Evolutionary conservation across 1,140 invertebrate genomes (phyloP).

Genomic region (Pomacea maculata): DNA sequence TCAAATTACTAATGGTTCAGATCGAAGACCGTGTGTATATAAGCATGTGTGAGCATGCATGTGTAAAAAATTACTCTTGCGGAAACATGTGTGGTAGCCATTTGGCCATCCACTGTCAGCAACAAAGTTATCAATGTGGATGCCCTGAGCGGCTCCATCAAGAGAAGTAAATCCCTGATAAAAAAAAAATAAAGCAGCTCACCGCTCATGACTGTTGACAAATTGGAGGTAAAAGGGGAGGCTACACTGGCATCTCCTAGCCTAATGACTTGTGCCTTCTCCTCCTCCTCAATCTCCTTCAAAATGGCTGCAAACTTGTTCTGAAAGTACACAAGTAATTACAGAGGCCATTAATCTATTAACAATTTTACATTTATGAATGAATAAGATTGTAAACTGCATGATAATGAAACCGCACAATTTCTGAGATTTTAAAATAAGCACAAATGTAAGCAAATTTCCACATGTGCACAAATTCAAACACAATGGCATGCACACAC

Average conservation of each 20-base stretch:
- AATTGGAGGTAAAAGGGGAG: slow-evolving; percentile 97
- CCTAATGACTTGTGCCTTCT: slow-evolving; percentile 87
- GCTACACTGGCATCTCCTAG: slow-evolving; percentile 99
- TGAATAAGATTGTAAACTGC: neutral
- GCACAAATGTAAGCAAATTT: neutral
- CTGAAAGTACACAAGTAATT: slow-evolving; percentile 40
- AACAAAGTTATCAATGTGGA: too few species aligned
- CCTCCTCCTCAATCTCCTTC: slow-evolving; percentile 92
- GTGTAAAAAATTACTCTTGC: too few species aligned
- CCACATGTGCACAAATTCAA: neutral
- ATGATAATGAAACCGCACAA: neutral
- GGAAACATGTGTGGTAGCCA: too few species aligned
- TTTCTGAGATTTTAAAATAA: neutral
- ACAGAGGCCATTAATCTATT: neutral
- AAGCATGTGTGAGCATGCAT: too few species aligned
- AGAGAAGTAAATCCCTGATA: neutral
- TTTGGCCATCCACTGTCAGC: too few species aligned
- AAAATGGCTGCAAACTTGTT: slow-evolving; percentile 79
- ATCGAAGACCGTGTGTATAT: too few species aligned
- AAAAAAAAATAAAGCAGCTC: slow-evolving; percentile 26
- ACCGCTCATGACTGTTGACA: slow-evolving; percentile 97
- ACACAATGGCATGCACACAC: neutral
- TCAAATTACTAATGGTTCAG: too few species aligned
- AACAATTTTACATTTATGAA: neutral
- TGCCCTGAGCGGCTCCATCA: neutral